Evolutionary conservation across 2,797 vertebrate species (phyloP), one percentile per base, ranked within the genome.

Genomic region (Scleropages formosus): DNA sequence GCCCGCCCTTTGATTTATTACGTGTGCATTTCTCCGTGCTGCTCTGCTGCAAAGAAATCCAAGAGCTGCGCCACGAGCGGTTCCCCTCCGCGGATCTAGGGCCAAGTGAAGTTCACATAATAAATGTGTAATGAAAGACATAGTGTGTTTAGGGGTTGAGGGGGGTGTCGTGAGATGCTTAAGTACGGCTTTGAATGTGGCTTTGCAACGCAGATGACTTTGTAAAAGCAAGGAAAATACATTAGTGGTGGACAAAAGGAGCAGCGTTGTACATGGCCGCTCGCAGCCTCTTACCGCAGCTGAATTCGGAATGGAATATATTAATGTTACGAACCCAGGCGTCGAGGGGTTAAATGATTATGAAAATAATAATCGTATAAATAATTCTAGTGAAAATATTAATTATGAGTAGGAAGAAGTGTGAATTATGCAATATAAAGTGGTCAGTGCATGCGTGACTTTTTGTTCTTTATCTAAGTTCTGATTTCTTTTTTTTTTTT

Each of bases 231-330:
- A 46, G 53, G 22, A 56, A 53, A 63, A 66, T 66, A 31, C 51
- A 58, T 75, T 24, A 75, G 63, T n/a, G 13, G 16, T 65, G 74
- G 67, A 59, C 74, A 75, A 22, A 53, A 67, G 49, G 67, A n/a
- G n/a, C n/a, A 39, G n/a, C n/a, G 39, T 39, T 31, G 6, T 39
- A 39, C 2, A 31, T 6, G 31, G 31, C 31, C 31, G 39, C 2
- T 39, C 31, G 2, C 2, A 39, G n/a, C n/a, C 31, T 39, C 31
- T 39, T 39, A 39, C 31, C 6, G 31, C 2, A 6, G 6, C n/a
- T n/a, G n/a, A n/a, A n/a, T n/a, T n/a, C n/a, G n/a, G n/a, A n/a
- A n/a, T n/a, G n/a, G n/a, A n/a, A n/a, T n/a, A n/a, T n/a, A n/a
- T n/a, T n/a, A n/a, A n/a, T n/a, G n/a, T n/a, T n/a, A n/a, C n/a